These are phyloP conservation scores for Pangasius larnaudii DNA, from an alignment of 2,797 vertebrate species.

Conservation along the genomic window DNA sequence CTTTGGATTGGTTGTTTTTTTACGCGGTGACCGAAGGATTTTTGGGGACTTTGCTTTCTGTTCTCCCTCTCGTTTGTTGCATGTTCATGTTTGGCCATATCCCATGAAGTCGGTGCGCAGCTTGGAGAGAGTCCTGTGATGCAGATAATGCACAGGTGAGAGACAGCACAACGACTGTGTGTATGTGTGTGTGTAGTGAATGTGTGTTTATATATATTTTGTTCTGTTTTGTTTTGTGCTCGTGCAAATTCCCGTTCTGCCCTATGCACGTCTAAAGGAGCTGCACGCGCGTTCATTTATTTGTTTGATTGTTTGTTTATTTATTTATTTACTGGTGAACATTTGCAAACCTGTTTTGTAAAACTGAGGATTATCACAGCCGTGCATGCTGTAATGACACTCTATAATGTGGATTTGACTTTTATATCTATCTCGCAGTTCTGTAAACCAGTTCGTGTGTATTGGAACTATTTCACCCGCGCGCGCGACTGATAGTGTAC, in stretches of 20 bases:
- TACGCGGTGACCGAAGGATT: slow-evolving; percentile 55
- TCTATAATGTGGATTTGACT: not conserved
- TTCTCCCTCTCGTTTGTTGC: slow-evolving; percentile 59
- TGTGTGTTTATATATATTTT: slow-evolving; percentile 48
- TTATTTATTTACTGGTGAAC: not conserved
- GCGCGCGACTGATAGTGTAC: not conserved
- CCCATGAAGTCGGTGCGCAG: slow-evolving; percentile 72
- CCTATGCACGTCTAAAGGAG: not conserved
- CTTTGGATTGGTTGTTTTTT: slow-evolving; percentile 68
- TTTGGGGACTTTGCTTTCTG: slow-evolving; percentile 61
- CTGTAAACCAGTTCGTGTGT: too few relatives aligned
- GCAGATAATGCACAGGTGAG: slow-evolving; percentile 74
- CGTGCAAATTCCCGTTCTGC: not conserved
- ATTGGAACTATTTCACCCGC: not conserved
- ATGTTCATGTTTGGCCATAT: slow-evolving; percentile 54
- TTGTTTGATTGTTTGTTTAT: not conserved
- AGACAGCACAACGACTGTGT: slow-evolving; percentile 37
- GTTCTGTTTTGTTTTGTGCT: slow-evolving; percentile 32
- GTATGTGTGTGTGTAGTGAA: slow-evolving; percentile 57
- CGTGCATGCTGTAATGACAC: not conserved
- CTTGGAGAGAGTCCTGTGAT: slow-evolving; percentile 52
- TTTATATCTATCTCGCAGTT: not conserved
- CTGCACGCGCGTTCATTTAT: not conserved
- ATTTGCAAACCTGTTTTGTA: not conserved
- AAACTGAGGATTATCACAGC: not conserved